Conservation (phyloP, 2,113 vertebrate species). For the Bubalus kerabau region DNA sequence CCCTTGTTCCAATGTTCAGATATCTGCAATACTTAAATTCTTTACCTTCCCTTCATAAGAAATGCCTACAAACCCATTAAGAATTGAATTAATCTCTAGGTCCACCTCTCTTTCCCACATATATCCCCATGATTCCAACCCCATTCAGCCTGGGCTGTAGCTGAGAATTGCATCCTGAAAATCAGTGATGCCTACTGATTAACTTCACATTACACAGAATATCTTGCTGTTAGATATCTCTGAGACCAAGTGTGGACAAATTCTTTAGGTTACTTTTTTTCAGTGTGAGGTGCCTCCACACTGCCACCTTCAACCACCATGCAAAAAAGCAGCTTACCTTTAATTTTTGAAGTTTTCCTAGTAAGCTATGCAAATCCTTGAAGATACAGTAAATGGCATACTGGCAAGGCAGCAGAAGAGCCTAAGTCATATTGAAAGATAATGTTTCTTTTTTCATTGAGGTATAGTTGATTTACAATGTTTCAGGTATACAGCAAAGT, state of each 20-base stretch:
- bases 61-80: not conserved
- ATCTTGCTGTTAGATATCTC: not conserved
- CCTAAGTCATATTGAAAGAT: not conserved
- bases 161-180: not conserved
- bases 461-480: not conserved
- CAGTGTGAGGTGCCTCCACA: not conserved
- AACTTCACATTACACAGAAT: not conserved
- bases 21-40: not conserved
- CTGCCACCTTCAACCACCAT: fast-evolving
- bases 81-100: not conserved
- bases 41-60: not conserved
- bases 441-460: not conserved
- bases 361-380: not conserved
- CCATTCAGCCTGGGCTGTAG: not conserved
- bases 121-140: not conserved
- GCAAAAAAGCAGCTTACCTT: not conserved
- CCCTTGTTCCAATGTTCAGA: not conserved
- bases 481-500: not conserved
- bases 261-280: not conserved
- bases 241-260: not conserved
- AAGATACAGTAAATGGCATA: not conserved
- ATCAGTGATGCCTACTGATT: not conserved
- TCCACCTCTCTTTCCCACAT: not conserved
- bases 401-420: not conserved
- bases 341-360: not conserved